Evolutionary conservation across 1,140 invertebrate genomes (phyloP), one percentile per base, ranked within the genome.

Genomic region (Drosophila ogumai): DNA sequence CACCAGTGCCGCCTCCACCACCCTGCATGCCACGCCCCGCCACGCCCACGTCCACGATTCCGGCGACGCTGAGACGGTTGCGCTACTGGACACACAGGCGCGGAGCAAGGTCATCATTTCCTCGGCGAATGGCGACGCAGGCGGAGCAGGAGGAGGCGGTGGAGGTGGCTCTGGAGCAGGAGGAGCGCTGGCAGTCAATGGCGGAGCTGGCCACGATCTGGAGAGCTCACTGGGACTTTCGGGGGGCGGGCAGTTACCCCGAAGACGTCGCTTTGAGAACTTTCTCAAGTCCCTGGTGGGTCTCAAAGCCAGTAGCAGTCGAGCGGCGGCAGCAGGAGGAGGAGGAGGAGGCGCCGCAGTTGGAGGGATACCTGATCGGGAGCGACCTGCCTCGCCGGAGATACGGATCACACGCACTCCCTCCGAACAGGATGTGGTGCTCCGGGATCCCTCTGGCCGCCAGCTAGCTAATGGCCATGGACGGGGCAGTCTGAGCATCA

Each of bases 271-370:
- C 65, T 71, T 92, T n/a, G 92, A 92, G 64, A 92, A 92, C 61
- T 92, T 93, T 49, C 56, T 93, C 49, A 93, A 92, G 19, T 90
- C 90, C 17, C 73, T 92, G 75, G 92, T 93, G 28, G 92, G 92
- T 1, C 88, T 88, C 63, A 91, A 91, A 44, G 66, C 74, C 13
- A 87, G 84, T 49, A 81, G 68, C 60, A 71, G 69, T 49, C 61
- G 43, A 41, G 40, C 49, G 36, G 43, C 44, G 54, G 57, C 41
- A 41, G 12, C 17, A 46, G 38, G 61, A 57, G 40, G 12, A 22
- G 44, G 4, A 38, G 60, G n/a, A 40, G 50, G 15, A 4, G 46
- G 10, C 40, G 32, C 12, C 6, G 52, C 55, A n/a, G 57, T 34
- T 19, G 47, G 25, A n/a, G 61, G 73, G 7, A 49, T 65, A 17